Evolutionary conservation across 2,888 invertebrate species (phyloP).

Genomic region (Magallana nippona): DNA sequence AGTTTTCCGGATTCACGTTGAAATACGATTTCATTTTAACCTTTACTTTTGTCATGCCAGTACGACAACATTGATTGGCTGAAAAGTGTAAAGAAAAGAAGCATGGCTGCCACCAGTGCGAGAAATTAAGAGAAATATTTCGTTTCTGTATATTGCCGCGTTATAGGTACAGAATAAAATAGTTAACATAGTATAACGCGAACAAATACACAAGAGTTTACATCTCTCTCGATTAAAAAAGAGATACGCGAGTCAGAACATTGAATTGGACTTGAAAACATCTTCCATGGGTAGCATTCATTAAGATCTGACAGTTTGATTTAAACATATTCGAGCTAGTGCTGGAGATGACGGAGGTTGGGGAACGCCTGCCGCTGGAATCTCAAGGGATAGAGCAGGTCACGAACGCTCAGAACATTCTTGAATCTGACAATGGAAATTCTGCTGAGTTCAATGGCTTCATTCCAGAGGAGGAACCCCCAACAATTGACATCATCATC

Average conservation of each 20-base stretch:
- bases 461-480: constrained; percentile 1
- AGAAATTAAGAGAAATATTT: not conserved
- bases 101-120: constrained; percentile 6
- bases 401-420: not conserved
- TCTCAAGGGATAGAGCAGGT: not conserved
- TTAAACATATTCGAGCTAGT: not conserved
- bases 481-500: constrained; percentile 85
- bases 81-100: constrained; percentile 19
- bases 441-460: not conserved
- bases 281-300: constrained; percentile 9
- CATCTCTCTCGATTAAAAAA: too few relatives aligned
- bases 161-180: too few relatives aligned
- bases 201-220: too few relatives aligned
- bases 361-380: not conserved
- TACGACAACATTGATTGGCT: constrained; percentile 11
- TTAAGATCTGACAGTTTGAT: not conserved
- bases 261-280: too few relatives aligned
- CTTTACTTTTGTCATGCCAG: not conserved
- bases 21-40: not conserved
- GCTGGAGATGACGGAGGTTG: constrained; percentile 11
- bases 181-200: too few relatives aligned
- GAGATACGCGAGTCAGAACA: too few relatives aligned
- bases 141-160: not conserved
- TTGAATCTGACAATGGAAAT: not conserved
- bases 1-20: not conserved